Base-by-base conservation (phyloP, 2,888 invertebrate species). In the Tribolium freemani region DNA sequence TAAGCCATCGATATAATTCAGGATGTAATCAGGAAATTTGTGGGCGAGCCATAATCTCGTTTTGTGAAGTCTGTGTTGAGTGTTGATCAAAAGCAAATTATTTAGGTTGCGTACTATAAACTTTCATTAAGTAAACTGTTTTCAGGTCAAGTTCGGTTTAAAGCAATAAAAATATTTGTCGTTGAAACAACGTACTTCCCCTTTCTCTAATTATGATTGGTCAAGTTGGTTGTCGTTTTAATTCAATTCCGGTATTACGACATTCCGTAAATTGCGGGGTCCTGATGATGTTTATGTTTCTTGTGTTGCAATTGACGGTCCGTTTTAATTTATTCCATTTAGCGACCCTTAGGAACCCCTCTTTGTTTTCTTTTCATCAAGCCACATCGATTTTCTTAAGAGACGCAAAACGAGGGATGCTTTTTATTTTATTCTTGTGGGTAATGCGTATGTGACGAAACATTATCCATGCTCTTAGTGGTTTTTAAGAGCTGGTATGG, bases 361-460 rank as follows among this genome's bases (percentile, higher is more conserved):
- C 53, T 54, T 9, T 54, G 53, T 54, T 54, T 54, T 54, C 53
- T 54, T 54, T 54, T 54, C 16, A 54, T 54, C 21, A 54, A 54
- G 21, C 8, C 8, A 16, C 16, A 20, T 16, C 8, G 50, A 38
- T 50, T 16, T 50, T 50, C 16, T 48, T 10, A 38, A 38, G 8
- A 8, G 9, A 38, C 6, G 38, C 38, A 38, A 38, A 38, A 38
- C 38, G 8, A 38, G 38, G 8, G 26, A 38, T 38, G 38, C 38
- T 38, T 38, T 38, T 38, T 38, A 38, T 38, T 38, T 38, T 38
- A 38, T 38, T 38, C 8, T 38, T 38, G 38, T 38, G 9, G n/a
- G 38, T 38, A 38, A 38, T 38, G 38, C 38, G 38, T 38, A 38
- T 38, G 38, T 38, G 38, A n/a, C 38, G 38, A 38, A 38, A 38